These are phyloP conservation scores for Drosophila parvula DNA, from an alignment of 1,140 invertebrate genomes.

Conservation along the genomic window DNA sequence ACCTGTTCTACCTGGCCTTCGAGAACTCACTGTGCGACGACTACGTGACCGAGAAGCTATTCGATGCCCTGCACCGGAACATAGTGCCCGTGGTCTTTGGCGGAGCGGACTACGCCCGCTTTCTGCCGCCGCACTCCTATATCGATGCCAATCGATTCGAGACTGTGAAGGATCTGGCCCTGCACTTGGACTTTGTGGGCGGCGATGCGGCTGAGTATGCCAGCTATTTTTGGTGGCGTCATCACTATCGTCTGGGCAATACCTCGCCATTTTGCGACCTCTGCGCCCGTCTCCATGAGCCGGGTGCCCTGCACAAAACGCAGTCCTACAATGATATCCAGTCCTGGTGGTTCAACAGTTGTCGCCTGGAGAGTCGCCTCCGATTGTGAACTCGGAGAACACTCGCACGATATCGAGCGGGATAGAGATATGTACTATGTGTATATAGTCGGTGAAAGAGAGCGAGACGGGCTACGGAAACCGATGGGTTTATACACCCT, in stretches of 20 bases:
- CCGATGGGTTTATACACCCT: neutral
- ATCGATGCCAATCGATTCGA: slow-evolving; percentile 86
- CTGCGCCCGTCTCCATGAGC: slow-evolving; percentile 71
- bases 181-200: slow-evolving; percentile 85
- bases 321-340: slow-evolving; percentile 75
- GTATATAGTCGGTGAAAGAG: neutral
- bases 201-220: slow-evolving; percentile 83
- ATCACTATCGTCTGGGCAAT: slow-evolving; percentile 71
- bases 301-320: slow-evolving; percentile 41
- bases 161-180: slow-evolving; percentile 84
- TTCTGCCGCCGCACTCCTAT: slow-evolving; percentile 86
- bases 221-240: slow-evolving; percentile 86
- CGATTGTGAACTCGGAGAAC: slow-evolving; percentile 36
- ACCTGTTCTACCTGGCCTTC: slow-evolving; percentile 88
- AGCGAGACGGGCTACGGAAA: slow-evolving; percentile 22
- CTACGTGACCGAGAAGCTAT: slow-evolving; percentile 87
- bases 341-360: slow-evolving; percentile 80
- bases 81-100: slow-evolving; percentile 87
- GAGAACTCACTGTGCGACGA: slow-evolving; percentile 86
- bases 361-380: slow-evolving; percentile 59
- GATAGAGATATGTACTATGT: neutral
- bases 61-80: slow-evolving; percentile 70
- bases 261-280: slow-evolving; percentile 77
- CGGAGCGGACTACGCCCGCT: slow-evolving; percentile 85
- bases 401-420: slow-evolving; percentile 1